Evolutionary conservation across 2,888 invertebrate genomes (phyloP), one percentile per base, ranked within the genome.

Genomic region (Poecilus cupreus): DNA sequence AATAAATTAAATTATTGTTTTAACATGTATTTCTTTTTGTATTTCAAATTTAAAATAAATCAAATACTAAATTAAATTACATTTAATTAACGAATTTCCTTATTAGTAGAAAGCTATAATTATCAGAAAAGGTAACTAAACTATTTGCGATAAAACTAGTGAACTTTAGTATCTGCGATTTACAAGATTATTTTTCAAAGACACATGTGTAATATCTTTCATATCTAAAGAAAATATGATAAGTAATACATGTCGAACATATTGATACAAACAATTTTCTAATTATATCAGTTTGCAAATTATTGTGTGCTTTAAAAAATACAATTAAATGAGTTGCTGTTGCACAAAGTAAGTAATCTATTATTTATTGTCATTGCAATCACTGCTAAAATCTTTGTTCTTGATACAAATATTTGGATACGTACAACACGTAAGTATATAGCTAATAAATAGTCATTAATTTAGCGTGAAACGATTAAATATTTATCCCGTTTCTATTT

Each of bases 191-290:
- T 51, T 75, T 70, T 51, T 51, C 18, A 0, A 39, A n/a, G 70
- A 39, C 43, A 70, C 32, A n/a, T 22, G 18, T 22, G n/a, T n/a
- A n/a, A 43, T 72, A 72, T 72, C 72, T 49, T 24, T 20, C 49
- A 74, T 75, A 75, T 75, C 75, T 54, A 51, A 75, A 54, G n/a
- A 74, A 49, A 74, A n/a, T 51, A 13, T 10, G 74, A 74, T 74
- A 75, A 75, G 37, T 68, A 32, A 72, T 43, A 72, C 46, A 72
- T 72, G 26, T 49, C 16, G n/a, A 74, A 74, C 16, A 74, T 24
- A 74, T 16, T 51, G 24, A 24, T 13, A 46, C 72, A 6, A 26
- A 26, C 13, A 24, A 22, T 72, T 11, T 6, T 39, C 18, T 22
- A 70, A 70, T 32, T 18, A n/a, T 60, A 32, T 20, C 4, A 13